Conservation (phyloP, 1,140 invertebrate genomes). For the Trichoplusia ni region DNA sequence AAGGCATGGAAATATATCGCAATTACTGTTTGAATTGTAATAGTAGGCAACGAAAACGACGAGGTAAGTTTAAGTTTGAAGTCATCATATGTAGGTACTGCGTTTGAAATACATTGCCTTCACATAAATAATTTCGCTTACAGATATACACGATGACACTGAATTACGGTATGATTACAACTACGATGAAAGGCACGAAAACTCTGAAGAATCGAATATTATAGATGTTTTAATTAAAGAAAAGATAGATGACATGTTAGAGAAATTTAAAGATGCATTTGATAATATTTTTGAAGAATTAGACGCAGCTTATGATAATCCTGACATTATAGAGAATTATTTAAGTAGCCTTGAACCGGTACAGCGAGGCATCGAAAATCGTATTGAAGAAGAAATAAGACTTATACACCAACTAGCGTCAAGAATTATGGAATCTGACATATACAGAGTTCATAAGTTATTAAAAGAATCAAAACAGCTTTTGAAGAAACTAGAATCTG, state of each 20-base stretch:
- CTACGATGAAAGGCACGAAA: neutral
- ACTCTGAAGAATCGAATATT: neutral
- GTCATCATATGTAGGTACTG: too few relatives aligned
- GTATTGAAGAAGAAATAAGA: constrained; percentile 26
- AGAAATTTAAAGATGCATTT: constrained; percentile 24
- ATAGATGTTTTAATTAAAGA: constrained; percentile 36
- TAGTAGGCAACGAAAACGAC: neutral
- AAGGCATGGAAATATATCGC: constrained; percentile 34
- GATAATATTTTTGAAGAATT: constrained; percentile 35
- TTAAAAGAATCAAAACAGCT: neutral
- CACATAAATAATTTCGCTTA: too few relatives aligned
- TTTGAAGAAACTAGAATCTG: neutral
- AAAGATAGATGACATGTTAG: constrained; percentile 20
- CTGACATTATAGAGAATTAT: constrained; percentile 16
- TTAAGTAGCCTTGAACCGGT: constrained; percentile 39
- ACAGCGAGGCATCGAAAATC: constrained; percentile 32
- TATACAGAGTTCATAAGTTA: neutral
- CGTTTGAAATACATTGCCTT: too few relatives aligned
- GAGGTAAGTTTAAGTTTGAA: neutral
- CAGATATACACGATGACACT: too few relatives aligned
- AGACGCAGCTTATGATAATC: constrained; percentile 37
- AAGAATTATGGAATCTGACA: neutral
- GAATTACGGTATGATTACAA: too few relatives aligned
- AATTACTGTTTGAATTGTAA: constrained; percentile 42
- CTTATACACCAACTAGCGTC: neutral